Conservation (phyloP, 2,888 invertebrate species). For the Smittia aterrima region DNA sequence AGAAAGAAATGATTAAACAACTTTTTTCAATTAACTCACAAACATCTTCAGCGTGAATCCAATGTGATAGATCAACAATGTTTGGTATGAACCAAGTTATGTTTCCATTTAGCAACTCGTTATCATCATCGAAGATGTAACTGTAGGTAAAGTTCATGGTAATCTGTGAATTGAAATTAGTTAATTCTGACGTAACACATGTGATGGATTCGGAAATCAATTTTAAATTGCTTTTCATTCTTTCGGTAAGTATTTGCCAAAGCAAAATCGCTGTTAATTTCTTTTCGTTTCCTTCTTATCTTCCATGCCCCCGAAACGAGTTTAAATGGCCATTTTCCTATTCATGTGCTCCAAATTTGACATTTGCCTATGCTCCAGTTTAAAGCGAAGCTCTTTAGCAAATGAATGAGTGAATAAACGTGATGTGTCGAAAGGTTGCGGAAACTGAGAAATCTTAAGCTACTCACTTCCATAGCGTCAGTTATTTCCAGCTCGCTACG, state of each 20-base stretch:
- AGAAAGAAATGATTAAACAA: conserved; percentile 10
- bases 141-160: conserved; percentile 89
- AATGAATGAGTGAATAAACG: neutral
- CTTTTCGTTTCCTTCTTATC: neutral
- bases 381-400: neutral
- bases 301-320: neutral
- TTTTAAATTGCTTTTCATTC: conserved; percentile 7
- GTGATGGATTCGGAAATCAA: neutral
- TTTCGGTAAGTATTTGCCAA: neutral
- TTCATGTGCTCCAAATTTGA: conserved; percentile 28
- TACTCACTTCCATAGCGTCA: conserved; percentile 29
- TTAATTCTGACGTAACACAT: neutral
- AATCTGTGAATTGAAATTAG: conserved; percentile 57
- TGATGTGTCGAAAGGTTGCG: no score
- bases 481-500: conserved; percentile 55
- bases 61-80: conserved; percentile 72
- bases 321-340: neutral
- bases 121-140: conserved; percentile 78
- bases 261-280: neutral
- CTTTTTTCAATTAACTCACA: conserved; percentile 40
- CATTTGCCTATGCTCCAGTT: neutral
- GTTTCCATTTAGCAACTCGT: conserved; percentile 76
- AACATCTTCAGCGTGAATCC: conserved; percentile 70
- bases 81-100: conserved; percentile 83
- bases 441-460: neutral